These are phyloP conservation scores for Pinctada fucata DNA, from an alignment of 2,888 invertebrate species.

Conservation along the genomic window DNA sequence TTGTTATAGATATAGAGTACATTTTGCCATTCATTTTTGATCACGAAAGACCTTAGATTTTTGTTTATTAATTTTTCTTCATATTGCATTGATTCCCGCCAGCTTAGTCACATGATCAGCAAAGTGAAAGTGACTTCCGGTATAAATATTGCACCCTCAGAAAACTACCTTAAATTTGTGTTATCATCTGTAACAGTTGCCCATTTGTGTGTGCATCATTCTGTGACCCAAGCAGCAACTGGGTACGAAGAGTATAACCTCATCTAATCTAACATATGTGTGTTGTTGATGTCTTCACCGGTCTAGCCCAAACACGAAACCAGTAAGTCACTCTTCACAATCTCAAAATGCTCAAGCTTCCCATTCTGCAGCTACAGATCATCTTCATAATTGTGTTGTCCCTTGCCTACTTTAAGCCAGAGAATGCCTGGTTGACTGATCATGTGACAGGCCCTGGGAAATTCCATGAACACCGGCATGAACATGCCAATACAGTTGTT, in stretches of 20 bases:
- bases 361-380: not conserved
- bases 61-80: not conserved
- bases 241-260: no score
- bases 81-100: not conserved
- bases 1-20: not conserved
- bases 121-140: not conserved
- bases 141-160: not conserved
- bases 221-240: no score
- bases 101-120: not conserved
- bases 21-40: not conserved
- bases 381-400: not conserved
- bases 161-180: not conserved
- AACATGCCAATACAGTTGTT: not conserved
- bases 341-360: not conserved
- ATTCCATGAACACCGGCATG: not conserved
- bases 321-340: constrained; percentile 4
- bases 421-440: constrained; percentile 3
- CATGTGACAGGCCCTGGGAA: constrained; percentile 12
- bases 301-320: constrained; percentile 6
- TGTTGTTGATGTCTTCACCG: no score
- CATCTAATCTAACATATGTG: no score
- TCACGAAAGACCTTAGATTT: not conserved
- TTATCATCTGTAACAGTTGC: no score
- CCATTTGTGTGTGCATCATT: no score
- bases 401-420: not conserved